Evolutionary conservation across 2,113 vertebrate species (phyloP).

Genomic region (Lipotes vexillifer): DNA sequence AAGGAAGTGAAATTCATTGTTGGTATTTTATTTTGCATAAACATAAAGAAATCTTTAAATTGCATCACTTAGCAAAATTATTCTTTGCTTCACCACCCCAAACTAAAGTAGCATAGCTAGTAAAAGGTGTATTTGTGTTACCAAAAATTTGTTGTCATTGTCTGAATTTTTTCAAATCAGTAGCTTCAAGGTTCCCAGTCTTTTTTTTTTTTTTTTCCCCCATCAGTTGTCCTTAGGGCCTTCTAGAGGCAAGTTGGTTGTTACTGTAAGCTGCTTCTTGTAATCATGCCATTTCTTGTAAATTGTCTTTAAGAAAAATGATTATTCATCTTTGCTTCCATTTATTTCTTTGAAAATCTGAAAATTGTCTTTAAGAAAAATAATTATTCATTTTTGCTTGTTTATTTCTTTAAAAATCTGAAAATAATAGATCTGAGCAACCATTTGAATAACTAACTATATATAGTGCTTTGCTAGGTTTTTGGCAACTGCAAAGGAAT

Average conservation of each 20-base stretch:
- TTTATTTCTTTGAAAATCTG: slow-evolving; percentile 17
- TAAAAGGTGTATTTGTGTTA: background rate
- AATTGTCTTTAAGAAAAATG: background rate
- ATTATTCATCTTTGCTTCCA: background rate
- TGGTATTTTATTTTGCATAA: slow-evolving; percentile 46
- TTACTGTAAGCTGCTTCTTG: background rate
- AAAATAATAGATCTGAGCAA: background rate
- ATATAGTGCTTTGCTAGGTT: background rate
- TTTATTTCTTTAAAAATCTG: background rate
- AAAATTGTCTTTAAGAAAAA: slow-evolving; percentile 10
- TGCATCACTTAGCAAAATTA: background rate
- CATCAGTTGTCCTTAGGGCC: background rate
- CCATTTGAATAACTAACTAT: background rate
- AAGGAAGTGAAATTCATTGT: slow-evolving; percentile 20
- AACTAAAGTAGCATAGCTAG: background rate
- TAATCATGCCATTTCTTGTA: background rate
- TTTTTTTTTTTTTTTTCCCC: background rate
- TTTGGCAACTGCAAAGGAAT: background rate
- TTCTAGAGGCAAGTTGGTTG: background rate
- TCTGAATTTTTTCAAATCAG: slow-evolving; percentile 9
- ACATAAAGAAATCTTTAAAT: slow-evolving; percentile 19
- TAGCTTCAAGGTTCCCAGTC: background rate
- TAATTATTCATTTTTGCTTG: background rate
- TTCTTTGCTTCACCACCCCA: background rate
- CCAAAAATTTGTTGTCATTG: background rate